These are phyloP conservation scores for Cynaeus angustus DNA, from an alignment of 2,888 invertebrate species.

Conservation along the genomic window DNA sequence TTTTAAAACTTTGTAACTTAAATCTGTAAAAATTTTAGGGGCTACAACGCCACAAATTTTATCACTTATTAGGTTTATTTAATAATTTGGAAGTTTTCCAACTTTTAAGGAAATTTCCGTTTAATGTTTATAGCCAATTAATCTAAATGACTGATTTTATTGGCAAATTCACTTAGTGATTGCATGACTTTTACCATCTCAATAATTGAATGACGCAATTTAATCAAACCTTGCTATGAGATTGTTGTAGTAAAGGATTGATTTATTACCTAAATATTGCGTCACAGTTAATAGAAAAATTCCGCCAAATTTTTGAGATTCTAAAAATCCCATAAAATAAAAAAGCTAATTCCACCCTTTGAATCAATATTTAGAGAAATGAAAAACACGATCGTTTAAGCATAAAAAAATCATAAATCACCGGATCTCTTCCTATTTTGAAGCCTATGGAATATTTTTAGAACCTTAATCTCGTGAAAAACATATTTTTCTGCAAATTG, in stretches of 20 bases:
- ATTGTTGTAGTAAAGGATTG: background rate
- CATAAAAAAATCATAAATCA: no score
- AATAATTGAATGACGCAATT: slow-evolving; percentile 34
- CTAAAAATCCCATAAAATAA: no score
- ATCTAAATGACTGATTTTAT: slow-evolving; percentile 1
- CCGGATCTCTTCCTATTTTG: no score
- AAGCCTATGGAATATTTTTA: background rate
- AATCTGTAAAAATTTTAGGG: no score
- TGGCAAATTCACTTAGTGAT: background rate
- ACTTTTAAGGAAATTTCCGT: slow-evolving; percentile 2
- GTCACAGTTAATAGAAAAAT: background rate
- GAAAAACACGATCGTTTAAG: no score
- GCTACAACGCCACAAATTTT: no score
- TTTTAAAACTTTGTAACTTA: no score
- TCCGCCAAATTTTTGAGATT: no score
- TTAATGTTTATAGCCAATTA: background rate
- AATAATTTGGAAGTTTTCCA: no score
- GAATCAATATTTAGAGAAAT: no score
- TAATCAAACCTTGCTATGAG: slow-evolving; percentile 24
- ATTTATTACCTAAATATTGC: slow-evolving; percentile 2
- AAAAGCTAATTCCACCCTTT: no score
- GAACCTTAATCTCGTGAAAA: background rate
- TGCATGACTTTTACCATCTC: slow-evolving; percentile 29
- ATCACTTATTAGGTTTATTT: no score
- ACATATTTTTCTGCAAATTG: slow-evolving; percentile 9